phyloP scores from a whole-genome alignment of 2,888 invertebrate species.

The Phytoseiulus persimilis region DNA sequence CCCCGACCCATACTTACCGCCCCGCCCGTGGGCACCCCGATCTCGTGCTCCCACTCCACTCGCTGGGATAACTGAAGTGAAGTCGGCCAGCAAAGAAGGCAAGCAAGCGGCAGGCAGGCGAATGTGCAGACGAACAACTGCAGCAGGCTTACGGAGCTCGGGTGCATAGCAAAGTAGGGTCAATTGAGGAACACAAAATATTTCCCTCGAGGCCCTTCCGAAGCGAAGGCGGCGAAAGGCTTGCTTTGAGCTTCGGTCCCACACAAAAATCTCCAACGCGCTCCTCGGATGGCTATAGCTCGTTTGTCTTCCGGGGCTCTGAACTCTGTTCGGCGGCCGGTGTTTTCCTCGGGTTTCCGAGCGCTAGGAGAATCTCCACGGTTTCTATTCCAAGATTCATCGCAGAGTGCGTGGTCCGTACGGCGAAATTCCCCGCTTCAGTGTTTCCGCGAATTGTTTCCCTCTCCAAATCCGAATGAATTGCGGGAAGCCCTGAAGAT shows the following conservation, averaged over 20 bases:
- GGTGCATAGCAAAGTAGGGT: constrained; percentile 39
- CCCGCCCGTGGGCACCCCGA: not conserved
- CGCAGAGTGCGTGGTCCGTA: no score
- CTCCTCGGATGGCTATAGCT: not conserved
- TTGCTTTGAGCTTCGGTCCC: not conserved
- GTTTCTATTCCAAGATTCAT: no score
- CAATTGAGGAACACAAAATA: constrained; percentile 30
- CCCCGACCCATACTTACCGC: not conserved
- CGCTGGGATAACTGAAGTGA: not conserved
- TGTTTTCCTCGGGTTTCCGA: not conserved
- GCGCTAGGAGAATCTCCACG: not conserved
- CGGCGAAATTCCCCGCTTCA: no score
- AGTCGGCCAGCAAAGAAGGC: not conserved
- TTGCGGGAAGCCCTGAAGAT: not conserved
- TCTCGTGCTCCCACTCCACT: not conserved
- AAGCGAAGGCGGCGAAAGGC: constrained; percentile 21
- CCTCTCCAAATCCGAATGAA: no score
- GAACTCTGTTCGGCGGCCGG: not conserved
- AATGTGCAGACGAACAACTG: not conserved
- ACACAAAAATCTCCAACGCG: not conserved
- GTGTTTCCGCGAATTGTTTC: no score
- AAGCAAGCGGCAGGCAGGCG: not conserved
- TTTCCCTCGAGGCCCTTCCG: constrained; percentile 30
- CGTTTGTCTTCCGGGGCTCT: not conserved
- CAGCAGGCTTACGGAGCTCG: not conserved